Percentiles rank a stretch among this genome's conserved stretches.
Evolutionary conservation across 64 coral and sea anemone genomes (phyloP).

Genomic region (Dendronephthya gigantea): DNA sequence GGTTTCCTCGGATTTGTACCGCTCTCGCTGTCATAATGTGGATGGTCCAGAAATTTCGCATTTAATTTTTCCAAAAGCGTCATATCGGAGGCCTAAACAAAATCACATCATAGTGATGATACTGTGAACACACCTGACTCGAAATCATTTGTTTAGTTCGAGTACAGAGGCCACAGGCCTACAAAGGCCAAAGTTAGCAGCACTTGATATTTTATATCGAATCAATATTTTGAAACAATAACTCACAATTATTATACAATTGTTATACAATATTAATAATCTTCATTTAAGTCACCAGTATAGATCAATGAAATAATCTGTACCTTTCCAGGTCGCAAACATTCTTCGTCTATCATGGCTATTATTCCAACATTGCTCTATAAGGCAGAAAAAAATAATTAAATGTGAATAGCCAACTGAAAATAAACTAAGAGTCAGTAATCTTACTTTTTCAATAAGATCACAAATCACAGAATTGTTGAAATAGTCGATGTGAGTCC

Average conservation of each 20-base stretch:
- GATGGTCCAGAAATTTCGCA: slow-evolving; percentile 57
- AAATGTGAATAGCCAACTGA: not conserved
- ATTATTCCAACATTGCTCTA: slow-evolving; percentile 84
- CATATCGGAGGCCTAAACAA: slow-evolving; percentile 56
- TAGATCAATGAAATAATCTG: not conserved
- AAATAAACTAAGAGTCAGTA: not conserved
- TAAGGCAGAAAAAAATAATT: not conserved
- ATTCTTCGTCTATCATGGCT: slow-evolving; percentile 76
- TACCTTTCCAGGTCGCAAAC: slow-evolving; percentile 75
- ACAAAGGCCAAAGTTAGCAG: too few species aligned
- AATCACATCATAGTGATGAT: not conserved
- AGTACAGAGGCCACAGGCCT: too few species aligned
- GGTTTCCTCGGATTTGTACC: slow-evolving; percentile 58
- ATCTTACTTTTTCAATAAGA: slow-evolving; percentile 75
- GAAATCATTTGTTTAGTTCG: not conserved
- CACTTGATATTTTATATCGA: not conserved
- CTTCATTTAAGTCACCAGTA: too few species aligned
- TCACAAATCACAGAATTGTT: slow-evolving; percentile 96
- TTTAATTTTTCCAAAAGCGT: slow-evolving; percentile 80
- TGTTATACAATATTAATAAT: too few species aligned
- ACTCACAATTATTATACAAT: too few species aligned
- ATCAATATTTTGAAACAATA: not conserved
- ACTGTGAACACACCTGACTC: not conserved
- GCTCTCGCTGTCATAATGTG: slow-evolving; percentile 74
- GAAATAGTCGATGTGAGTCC: slow-evolving; percentile 87